Percentiles rank a stretch among this genome's conserved stretches.
phyloP scores from a whole-genome alignment of 1,140 invertebrate species.

The Latrodectus geometricus region DNA sequence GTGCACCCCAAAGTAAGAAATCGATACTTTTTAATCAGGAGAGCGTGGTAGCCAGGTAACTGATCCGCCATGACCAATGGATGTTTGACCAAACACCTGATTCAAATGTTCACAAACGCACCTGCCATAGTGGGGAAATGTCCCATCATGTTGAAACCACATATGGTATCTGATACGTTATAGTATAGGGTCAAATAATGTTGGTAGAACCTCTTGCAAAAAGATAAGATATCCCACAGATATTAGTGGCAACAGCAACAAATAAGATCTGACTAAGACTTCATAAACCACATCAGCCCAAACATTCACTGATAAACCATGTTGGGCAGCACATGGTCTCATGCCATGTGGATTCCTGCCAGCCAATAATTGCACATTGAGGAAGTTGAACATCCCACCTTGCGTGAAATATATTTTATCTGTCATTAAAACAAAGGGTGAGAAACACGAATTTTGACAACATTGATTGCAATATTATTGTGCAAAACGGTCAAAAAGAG shows the following conservation, averaged over 20 bases:
- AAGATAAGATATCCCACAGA: background rate
- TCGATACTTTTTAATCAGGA: background rate
- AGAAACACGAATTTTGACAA: background rate
- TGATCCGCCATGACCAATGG: background rate
- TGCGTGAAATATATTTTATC: background rate
- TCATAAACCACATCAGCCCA: background rate
- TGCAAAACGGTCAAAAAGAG: background rate
- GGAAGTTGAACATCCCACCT: background rate
- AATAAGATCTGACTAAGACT: background rate
- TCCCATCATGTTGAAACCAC: constrained; percentile 27
- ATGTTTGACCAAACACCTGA: background rate
- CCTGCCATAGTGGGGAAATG: background rate
- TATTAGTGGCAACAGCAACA: background rate
- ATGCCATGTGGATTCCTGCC: background rate
- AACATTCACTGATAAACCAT: constrained; percentile 2
- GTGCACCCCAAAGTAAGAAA: background rate
- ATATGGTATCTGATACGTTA: background rate
- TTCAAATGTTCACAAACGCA: constrained; percentile 14
- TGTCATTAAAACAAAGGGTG: background rate
- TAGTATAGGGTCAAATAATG: constrained; percentile 1
- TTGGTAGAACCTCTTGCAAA: background rate
- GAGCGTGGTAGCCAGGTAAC: constrained; percentile 1
- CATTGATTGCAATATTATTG: background rate
- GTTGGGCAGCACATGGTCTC: background rate
- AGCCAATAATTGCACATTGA: background rate